Base-by-base conservation (phyloP, 2,797 vertebrate species). In the Columba guinea region DNA sequence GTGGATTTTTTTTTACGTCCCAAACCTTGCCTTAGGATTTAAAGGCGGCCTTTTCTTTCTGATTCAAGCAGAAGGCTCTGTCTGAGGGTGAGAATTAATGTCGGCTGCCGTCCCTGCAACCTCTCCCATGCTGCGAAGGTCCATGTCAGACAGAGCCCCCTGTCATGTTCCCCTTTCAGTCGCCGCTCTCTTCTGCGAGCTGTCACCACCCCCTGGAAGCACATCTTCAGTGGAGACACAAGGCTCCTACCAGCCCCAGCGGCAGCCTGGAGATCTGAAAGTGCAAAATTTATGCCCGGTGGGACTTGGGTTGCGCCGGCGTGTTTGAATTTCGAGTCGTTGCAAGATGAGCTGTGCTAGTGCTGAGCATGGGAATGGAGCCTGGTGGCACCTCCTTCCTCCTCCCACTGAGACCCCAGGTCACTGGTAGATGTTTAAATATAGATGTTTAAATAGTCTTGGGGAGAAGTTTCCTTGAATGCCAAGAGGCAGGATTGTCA, bases 111-210 rank as follows among this genome's bases (percentile, higher is more conserved):
- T 96, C 84, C 93, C 85, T 37, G 95, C 93, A 97, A 87, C 92
- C 96, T 97, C 98, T 97, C 97, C 95, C 98, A 97, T 94, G 97
- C 98, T 98, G 98, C 97, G 98, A 98, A 98, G 97, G 98, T 98
- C 98, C 98, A 96, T 99, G 98, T 98, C 98, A 99, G 98, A 99
- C 98, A 99, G 98, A 98, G 97, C 96, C 98, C 98, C 98, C 97
- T 98, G 98, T 97, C 97, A 98, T 91, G 97, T 97, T 97, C 94
- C 97, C 97, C 97, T 98, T 98, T 98, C 98, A 98, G 95, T 92
- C 90, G 84, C 97, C 97, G 97, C 97, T 98, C 98, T 98, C 97
- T 98, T 98, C 98, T 98, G 97, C 98, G 98, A 98, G 95, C 97
- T 98, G 98, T 99, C 98, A 99, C 96, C 96, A 95, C 96, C 95